A percentile compares a stretch with the other conserved stretches of the same genome.
Evolutionary conservation across 1,140 invertebrate species (phyloP).

Genomic region (Drosophila mayri): DNA sequence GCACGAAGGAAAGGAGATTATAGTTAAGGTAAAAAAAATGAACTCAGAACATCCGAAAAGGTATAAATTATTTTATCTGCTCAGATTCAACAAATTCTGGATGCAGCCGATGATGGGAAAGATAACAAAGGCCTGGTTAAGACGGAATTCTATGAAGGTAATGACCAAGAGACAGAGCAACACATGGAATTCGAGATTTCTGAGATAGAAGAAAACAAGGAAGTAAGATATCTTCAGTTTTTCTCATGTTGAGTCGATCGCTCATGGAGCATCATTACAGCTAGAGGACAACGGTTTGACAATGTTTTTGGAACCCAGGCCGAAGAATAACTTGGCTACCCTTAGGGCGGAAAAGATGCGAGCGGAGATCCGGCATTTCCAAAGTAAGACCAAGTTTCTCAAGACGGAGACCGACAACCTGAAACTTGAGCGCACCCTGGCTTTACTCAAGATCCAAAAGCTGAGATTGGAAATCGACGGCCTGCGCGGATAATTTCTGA

Average conservation of each 20-base stretch:
- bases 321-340: conserved; percentile 23
- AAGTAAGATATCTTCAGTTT: conserved; percentile 7
- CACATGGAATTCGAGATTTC: conserved; percentile 27
- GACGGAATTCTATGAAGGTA: not conserved
- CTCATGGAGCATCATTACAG: conserved; percentile 5
- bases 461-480: conserved; percentile 45
- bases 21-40: conserved; percentile 27
- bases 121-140: not conserved
- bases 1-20: conserved; percentile 33
- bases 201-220: conserved; percentile 25
- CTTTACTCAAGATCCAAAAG: conserved; percentile 38
- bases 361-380: conserved; percentile 43
- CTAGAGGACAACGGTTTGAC: conserved; percentile 12
- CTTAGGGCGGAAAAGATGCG: conserved; percentile 35
- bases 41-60: rapidly evolving
- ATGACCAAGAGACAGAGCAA: not conserved
- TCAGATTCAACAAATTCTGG: conserved; percentile 38
- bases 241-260: not conserved
- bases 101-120: not conserved
- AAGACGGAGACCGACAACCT: conserved; percentile 49
- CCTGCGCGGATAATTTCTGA: conserved; percentile 20
- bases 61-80: not conserved
- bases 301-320: conserved; percentile 10
- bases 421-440: conserved; percentile 39
- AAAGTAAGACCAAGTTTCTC: conserved; percentile 43